Base-by-base conservation (phyloP, 2,113 vertebrate genomes). In the Garra rufa region DNA sequence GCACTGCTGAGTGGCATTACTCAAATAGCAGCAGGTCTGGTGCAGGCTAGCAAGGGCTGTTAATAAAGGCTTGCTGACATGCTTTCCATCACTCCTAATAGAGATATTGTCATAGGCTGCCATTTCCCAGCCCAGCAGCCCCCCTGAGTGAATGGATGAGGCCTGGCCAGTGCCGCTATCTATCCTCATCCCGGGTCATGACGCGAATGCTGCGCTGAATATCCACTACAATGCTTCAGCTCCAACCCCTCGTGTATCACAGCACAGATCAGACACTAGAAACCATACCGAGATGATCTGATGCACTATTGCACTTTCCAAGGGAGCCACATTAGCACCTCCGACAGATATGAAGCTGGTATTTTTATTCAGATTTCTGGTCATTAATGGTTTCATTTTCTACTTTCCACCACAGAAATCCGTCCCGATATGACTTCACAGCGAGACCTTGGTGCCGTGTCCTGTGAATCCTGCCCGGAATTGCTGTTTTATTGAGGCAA, bases 41-140 rank as follows among this genome's bases (percentile, higher is more conserved):
- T 80, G 83, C 59, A 88, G 80, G 78, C 81, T 85, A 69, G 80
- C 24, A 86, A 43, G 21, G 83, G n/a, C 44, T 81, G 89, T 91
- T 93, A 91, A 94, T 89, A 91, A 93, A 77, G 77, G 81, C 71
- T 80, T 85, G 38, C 21, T 38, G 83, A 84, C 91, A 89, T 63
- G 43, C 57, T 63, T 91, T 93, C 88, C 85, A 88, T 91, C 88
- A 89, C 43, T 90, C 78, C 84, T 92, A 92, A 92, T 91, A 92
- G 87, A 92, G 91, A 92, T 90, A 91, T 92, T 91, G 92, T 91
- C 91, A 89, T 83, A 85, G 86, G n/a, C 81, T 86, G 88, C 88
- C 86, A 82, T 89, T 87, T 88, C 87, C 81, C 34, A 86, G 87
- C 77, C 81, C 90, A 50, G 85, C 84, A 80, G 55, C 82, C 83